Base-by-base conservation (phyloP, 2,113 vertebrate species). In the Pleuronectes platessa region DNA sequence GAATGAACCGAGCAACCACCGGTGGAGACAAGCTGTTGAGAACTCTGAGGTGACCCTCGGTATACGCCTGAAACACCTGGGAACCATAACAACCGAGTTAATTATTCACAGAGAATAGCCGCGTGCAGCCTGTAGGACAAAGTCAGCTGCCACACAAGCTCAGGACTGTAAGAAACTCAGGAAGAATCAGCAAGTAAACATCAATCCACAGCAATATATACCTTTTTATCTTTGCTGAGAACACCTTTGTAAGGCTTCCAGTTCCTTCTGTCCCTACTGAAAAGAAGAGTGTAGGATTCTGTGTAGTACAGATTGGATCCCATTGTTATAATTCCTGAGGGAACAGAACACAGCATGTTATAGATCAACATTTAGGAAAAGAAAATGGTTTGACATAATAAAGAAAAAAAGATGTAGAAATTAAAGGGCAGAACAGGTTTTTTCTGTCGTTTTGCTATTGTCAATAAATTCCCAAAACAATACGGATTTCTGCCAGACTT, bases 31-130 rank as follows among this genome's bases (percentile, higher is more conserved):
- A 88, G 78, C 95, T 92, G 0, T 96, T 97, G 84, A 92, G 93
- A 21, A 94, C 95, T 37, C 84, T 83, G 24, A 88, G 79, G 1
- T 86, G 86, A 40, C 93, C 94, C 35, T 96, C 89, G 0, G 76
- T 20, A 4, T 95, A 94, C 7, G 95, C 95, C 85, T 92, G 88
- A 88, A 97, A 97, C 78, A 97, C 83, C 96, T 97, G 61, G 10
- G 45, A 61, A 71, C 53, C 70, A 79, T 12, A 24, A 61, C 61
- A 61, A 47, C 15, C 35, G 23, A 18, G 27, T 80, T 54, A 81
- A 45, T 66, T 5, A 75, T 77, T 78, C 8, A 80, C 76, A 76
- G 63, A 54, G 40, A 67, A 17, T 51, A 9, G n/a, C n/a, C 59
- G 3, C 31, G 27, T 40, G 54, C 23, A 45, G 20, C 15, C 27